Evolutionary conservation across 1,140 invertebrate species (phyloP).

Genomic region (Procambarus virginalis): DNA sequence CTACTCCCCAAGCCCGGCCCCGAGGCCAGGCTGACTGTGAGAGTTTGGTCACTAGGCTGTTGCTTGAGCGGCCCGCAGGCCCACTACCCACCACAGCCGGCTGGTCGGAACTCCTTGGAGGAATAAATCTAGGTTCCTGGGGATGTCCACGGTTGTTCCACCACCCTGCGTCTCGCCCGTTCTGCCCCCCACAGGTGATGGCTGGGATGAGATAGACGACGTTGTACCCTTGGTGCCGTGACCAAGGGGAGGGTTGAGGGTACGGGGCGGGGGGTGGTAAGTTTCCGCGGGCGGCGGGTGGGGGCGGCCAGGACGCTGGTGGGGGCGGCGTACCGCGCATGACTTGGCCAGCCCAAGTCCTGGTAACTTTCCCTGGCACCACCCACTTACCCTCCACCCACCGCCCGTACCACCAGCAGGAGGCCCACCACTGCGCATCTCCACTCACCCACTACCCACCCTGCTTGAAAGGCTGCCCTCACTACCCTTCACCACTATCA

Average conservation of each 20-base stretch:
- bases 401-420: constrained; percentile 2
- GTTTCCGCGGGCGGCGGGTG: constrained; percentile 13
- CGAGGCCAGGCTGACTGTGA: too few relatives aligned
- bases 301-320: background rate
- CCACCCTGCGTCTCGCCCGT: too few relatives aligned
- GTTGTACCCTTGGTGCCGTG: background rate
- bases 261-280: background rate
- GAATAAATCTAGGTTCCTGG: too few relatives aligned
- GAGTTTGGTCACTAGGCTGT: too few relatives aligned
- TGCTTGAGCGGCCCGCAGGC: too few relatives aligned
- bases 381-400: background rate
- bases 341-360: constrained; percentile 3
- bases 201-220: background rate
- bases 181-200: background rate
- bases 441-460: background rate
- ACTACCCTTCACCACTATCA: too few relatives aligned
- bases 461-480: too few relatives aligned
- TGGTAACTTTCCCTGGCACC: background rate
- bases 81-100: too few relatives aligned
- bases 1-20: too few relatives aligned
- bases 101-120: too few relatives aligned
- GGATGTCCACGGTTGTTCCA: too few relatives aligned
- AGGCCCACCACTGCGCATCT: background rate
- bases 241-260: background rate
- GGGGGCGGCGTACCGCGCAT: constrained; percentile 5